phyloP scores from a whole-genome alignment of 2,888 invertebrate species.

The Pristionchus maxplancki region DNA sequence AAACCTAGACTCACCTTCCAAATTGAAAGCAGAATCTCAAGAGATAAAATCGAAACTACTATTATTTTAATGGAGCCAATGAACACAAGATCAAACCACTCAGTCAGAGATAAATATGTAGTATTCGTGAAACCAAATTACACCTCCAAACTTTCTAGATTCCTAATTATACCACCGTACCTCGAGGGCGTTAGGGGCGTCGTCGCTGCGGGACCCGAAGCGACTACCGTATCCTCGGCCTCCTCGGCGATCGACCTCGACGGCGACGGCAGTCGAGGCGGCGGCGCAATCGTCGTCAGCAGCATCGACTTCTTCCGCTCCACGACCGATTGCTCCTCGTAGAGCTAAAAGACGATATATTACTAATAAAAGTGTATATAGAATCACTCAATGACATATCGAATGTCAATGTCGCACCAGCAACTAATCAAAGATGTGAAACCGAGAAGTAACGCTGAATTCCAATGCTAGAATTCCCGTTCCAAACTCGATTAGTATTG shows the following conservation, averaged over 20 bases:
- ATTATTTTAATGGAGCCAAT: no score
- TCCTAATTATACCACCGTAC: background rate
- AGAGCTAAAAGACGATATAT: conserved; percentile 57
- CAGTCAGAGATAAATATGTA: no score
- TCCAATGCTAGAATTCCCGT: no score
- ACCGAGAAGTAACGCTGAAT: background rate
- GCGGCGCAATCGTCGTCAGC: conserved; percentile 46
- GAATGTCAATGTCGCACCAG: background rate
- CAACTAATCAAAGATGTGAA: background rate
- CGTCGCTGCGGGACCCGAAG: background rate
- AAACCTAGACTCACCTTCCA: background rate
- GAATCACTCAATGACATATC: background rate
- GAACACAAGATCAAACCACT: no score
- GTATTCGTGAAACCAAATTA: background rate
- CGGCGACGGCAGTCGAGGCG: conserved; percentile 46
- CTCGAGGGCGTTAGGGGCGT: conserved; percentile 27
- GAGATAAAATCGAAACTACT: background rate
- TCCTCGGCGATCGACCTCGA: conserved; percentile 27
- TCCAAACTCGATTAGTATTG: no score
- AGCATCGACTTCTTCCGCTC: conserved; percentile 66
- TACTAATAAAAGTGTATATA: no score
- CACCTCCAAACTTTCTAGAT: background rate
- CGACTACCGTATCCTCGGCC: background rate
- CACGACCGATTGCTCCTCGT: conserved; percentile 63
- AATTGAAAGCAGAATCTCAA: background rate